Percentiles rank a stretch among this genome's conserved stretches.
These are phyloP conservation scores for Sander lucioperca DNA, from an alignment of 2,113 vertebrate genomes.

Conservation along the genomic window DNA sequence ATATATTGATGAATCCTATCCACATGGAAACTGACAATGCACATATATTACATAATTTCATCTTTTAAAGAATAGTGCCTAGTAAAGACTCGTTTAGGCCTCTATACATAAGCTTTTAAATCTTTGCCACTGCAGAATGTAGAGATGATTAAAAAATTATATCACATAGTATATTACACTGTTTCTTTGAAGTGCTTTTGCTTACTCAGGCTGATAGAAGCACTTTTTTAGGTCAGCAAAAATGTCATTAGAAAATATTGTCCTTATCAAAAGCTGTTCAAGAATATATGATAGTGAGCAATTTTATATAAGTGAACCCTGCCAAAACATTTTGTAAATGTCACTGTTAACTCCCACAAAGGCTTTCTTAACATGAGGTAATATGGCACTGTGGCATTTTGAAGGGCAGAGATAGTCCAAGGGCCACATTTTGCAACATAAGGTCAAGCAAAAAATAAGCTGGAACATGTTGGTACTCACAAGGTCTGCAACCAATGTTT, in stretches of 20 bases:
- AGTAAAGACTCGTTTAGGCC: constrained; percentile 2
- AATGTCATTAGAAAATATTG: constrained; percentile 58
- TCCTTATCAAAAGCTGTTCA: constrained; percentile 63
- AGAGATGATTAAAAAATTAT: constrained; percentile 40
- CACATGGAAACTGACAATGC: background rate
- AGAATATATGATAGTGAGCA: constrained; percentile 62
- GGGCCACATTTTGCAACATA: constrained; percentile 20
- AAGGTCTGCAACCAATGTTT: constrained; percentile 20
- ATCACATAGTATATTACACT: constrained; percentile 12
- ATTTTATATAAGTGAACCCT: constrained; percentile 49
- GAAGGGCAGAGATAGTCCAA: constrained; percentile 44
- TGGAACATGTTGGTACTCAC: constrained; percentile 5
- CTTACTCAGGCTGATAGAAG: constrained; percentile 51
- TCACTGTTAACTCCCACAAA: constrained; percentile 64
- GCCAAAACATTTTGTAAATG: constrained; percentile 65
- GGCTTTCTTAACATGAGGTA: constrained; percentile 60
- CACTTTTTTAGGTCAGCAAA: constrained; percentile 59
- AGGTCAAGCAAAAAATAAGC: constrained; percentile 21
- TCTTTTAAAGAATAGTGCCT: background rate
- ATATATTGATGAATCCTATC: background rate
- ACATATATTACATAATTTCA: constrained; percentile 2
- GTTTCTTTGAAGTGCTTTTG: constrained; percentile 30
- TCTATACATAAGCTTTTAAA: constrained; percentile 9
- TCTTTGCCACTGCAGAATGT: constrained; percentile 15
- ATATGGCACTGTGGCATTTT: constrained; percentile 62